Evolutionary conservation across 2,113 vertebrate species (phyloP).

Genomic region (Gracilinanus agilis): DNA sequence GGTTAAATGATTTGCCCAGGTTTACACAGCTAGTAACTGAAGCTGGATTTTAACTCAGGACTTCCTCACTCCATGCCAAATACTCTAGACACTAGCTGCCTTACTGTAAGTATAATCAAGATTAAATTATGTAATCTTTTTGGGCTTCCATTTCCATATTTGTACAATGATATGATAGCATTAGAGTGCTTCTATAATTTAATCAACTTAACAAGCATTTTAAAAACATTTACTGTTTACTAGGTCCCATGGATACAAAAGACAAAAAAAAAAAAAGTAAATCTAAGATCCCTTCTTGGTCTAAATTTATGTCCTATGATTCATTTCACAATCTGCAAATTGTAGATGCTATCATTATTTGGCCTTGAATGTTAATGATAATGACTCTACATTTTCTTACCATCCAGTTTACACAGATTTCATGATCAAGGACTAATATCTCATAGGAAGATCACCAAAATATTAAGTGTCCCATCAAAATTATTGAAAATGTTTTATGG

Average conservation of each 20-base stretch:
- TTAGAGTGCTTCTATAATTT: neutral
- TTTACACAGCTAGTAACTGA: no score
- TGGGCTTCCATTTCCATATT: neutral
- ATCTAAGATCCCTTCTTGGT: neutral
- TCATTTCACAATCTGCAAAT: neutral
- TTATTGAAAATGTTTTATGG: neutral
- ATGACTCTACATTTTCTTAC: neutral
- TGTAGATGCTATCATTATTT: neutral
- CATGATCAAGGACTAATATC: constrained; percentile 58
- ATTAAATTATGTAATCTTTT: neutral
- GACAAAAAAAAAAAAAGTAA: neutral
- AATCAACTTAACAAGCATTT: neutral
- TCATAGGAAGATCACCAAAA: constrained; percentile 30
- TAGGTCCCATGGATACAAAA: neutral
- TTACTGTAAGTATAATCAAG: neutral
- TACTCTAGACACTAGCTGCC: neutral
- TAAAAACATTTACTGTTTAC: neutral
- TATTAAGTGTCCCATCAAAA: neutral
- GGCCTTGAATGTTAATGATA: neutral
- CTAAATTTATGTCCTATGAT: neutral
- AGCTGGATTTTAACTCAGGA: neutral
- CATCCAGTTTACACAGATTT: neutral
- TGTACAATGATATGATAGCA: neutral
- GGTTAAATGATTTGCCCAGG: neutral
- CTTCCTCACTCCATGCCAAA: neutral